Evolutionary conservation across 2,113 vertebrate species (phyloP), one percentile per base, ranked within the genome.

Genomic region (Nesoenas mayeri): DNA sequence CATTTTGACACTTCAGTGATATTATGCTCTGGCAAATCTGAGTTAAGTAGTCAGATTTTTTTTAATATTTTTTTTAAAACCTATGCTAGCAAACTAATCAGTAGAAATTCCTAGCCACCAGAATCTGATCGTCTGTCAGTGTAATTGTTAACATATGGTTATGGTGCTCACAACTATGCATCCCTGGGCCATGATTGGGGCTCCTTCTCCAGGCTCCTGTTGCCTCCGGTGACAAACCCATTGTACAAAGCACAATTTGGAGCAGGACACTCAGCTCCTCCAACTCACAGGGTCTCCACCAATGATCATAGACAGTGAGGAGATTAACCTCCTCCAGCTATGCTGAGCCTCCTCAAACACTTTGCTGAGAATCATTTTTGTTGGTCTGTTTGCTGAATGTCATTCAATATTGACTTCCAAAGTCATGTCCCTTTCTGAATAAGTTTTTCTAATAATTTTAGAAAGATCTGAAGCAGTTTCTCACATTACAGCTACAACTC

Each of bases 131-230:
- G 8, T 38, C 56, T 42, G 31, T 29, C 32, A 34, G 20, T 61
- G 25, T 29, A 84, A 54, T 62, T 57, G 24, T n/a, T 88, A 64
- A 72, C 44, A 34, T 3, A 31, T 1, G 0, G 9, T 67, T 54
- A 50, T 3, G 9, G n/a, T 38, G 20, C 22, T 67, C 60, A 38
- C 1, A 0, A 11, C 26, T 20, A 16, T 2, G 0, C 0, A 1
- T 20, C 12, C 17, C 28, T 56, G 13, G 9, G 20, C 31, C 31
- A 42, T 6, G 12, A 47, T 8, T 47, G 44, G 8, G 0, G 24
- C 9, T 38, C 53, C 16, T 72, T 61, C 53, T 66, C 65, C 48
- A 38, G 53, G n/a, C 10, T 65, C 22, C 29, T 53, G 7, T 51
- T 85, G 32, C 18, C 32, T 75, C 50, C 10, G 32, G 60, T 40